Percentiles rank a stretch among this genome's conserved stretches.
Conservation (phyloP, 2,888 invertebrate genomes). For the Alloscopus bannaensis region DNA sequence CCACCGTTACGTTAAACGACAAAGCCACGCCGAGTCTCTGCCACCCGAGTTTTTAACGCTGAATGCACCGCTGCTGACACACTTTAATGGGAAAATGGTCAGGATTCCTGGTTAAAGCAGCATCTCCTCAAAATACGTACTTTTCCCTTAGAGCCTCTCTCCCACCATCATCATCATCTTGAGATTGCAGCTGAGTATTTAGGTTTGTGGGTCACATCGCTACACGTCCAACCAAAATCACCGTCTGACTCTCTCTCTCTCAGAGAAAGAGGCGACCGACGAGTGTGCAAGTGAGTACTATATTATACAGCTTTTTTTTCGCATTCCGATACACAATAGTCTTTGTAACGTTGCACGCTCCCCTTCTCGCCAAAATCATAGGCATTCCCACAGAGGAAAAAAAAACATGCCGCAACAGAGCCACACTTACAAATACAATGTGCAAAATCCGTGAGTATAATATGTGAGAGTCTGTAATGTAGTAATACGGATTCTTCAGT, state of each 20-base stretch:
- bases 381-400: too few species aligned
- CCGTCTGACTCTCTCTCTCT: slow-evolving; percentile 49
- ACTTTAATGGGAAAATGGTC: neutral
- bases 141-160: neutral
- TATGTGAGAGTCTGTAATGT: too few species aligned
- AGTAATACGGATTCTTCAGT: too few species aligned
- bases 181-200: slow-evolving; percentile 65
- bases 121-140: neutral
- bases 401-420: too few species aligned
- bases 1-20: too few species aligned
- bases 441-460: too few species aligned
- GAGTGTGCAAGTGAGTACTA: too few species aligned
- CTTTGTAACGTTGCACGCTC: too few species aligned
- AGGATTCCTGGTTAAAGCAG: neutral
- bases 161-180: slow-evolving; percentile 59
- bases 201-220: slow-evolving; percentile 65
- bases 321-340: too few species aligned
- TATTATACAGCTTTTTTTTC: neutral
- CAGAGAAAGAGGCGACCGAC: slow-evolving; percentile 39
- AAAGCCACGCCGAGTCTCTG: neutral
- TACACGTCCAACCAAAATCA: slow-evolving; percentile 61
- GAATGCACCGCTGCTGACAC: neutral
- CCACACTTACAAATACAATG: too few species aligned
- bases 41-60: neutral
- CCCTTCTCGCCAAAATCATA: too few species aligned